Percentiles rank a stretch among this genome's conserved stretches.
Evolutionary conservation across 1,140 invertebrate genomes (phyloP).

Genomic region (Latrodectus geometricus): DNA sequence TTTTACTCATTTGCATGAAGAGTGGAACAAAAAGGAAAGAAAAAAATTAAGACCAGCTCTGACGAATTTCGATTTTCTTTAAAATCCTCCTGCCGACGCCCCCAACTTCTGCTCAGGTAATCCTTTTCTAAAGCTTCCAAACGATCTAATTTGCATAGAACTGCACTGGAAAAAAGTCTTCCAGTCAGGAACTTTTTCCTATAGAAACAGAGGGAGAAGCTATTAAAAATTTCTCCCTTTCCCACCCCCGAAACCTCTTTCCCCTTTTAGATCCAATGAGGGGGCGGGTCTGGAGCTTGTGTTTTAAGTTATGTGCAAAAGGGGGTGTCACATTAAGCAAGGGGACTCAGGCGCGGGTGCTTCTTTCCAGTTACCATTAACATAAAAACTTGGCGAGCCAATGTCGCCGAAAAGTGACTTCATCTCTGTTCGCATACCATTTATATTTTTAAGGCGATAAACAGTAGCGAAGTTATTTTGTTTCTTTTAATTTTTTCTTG

Average conservation of each 20-base stretch:
- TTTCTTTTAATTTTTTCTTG: conserved; percentile 3
- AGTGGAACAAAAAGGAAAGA: conserved; percentile 2
- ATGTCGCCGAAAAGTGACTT: conserved; percentile 59
- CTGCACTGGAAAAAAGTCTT: conserved; percentile 22
- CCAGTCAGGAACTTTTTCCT: conserved; percentile 30
- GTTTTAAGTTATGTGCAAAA: conserved; percentile 58
- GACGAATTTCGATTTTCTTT: conserved; percentile 52
- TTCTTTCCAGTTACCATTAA: conserved; percentile 31
- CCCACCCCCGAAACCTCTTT: not conserved
- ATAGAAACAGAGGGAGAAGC: conserved; percentile 48
- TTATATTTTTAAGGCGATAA: conserved; percentile 59
- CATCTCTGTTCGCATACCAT: conserved; percentile 55
- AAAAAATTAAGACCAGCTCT: conserved; percentile 10
- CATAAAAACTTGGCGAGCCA: conserved; percentile 58
- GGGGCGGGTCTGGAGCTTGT: conserved; percentile 35
- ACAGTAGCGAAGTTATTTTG: conserved; percentile 40
- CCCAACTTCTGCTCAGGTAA: conserved; percentile 7
- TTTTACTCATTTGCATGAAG: conserved; percentile 9
- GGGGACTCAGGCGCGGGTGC: not conserved
- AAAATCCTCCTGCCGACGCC: conserved; percentile 6
- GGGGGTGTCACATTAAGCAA: conserved; percentile 55
- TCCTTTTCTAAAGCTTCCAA: conserved; percentile 55
- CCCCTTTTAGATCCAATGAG: not conserved
- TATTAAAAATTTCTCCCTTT: conserved; percentile 55
- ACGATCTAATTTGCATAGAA: conserved; percentile 59